Base-by-base conservation (phyloP, 1,140 invertebrate species). In the Elymnias hypermnestra region DNA sequence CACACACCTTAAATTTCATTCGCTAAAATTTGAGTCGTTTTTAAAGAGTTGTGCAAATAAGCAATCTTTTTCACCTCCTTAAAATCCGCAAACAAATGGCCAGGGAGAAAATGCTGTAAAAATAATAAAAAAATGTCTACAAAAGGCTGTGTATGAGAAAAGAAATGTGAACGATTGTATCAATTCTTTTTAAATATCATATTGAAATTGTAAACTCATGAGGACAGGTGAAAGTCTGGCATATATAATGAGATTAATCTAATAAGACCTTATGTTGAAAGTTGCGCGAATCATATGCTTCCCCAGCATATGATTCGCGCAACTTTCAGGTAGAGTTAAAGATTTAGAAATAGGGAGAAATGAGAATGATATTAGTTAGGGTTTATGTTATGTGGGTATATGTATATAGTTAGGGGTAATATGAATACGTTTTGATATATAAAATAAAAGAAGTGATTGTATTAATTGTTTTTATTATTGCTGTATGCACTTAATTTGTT, bases 151-250 rank as follows among this genome's bases (percentile, higher is more conserved):
- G n/a, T n/a, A n/a, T n/a, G n/a, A n/a, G n/a, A n/a, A n/a, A n/a
- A n/a, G n/a, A n/a, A n/a, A n/a, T n/a, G n/a, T n/a, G n/a, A 33
- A 33, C 13, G 28, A 29, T 29, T 29, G 28, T 29, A 29, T 29
- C 13, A 10, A 29, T 29, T 29, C 28, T 12, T 29, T 29, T 12
- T 29, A 12, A 5, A 10, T 29, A 10, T 12, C 5, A 5, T 29
- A 29, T 12, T 1, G 28, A 12, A 29, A 29, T 29, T 29, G 28
- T 29, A 29, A 29, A 29, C 28, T 12, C 13, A 12, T 29, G 12
- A 28, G 5, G 2, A 28, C n/a, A 10, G 28, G 28, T 12, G 28
- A 29, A 29, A 29, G n/a, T 29, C 28, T 12, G 13, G 28, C 28
- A 12, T 29, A 10, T 29, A 12, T 29, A 10, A 29, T 29, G 28